These are phyloP conservation scores for Saccostrea echinata DNA, from an alignment of 1,140 invertebrate genomes.

Conservation along the genomic window DNA sequence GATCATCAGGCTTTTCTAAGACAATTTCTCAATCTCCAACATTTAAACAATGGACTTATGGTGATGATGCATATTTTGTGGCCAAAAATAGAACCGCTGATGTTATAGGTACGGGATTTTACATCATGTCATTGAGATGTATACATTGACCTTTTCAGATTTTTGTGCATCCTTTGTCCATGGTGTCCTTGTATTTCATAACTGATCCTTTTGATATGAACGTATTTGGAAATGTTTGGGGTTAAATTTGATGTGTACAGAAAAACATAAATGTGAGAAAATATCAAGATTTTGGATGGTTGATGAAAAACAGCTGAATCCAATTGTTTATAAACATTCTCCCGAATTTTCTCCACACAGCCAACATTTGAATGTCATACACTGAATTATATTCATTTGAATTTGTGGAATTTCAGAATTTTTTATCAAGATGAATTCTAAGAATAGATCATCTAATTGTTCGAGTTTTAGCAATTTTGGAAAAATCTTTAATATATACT, in stretches of 20 bases:
- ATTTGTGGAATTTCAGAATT: too few species aligned
- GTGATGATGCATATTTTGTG: conserved; percentile 98
- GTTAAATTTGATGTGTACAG: too few species aligned
- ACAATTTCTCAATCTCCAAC: conserved; percentile 81
- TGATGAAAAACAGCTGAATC: background rate
- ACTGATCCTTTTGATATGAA: background rate
- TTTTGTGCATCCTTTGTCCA: background rate
- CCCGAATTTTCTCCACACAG: background rate
- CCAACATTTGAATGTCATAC: background rate
- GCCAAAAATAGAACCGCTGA: conserved; percentile 91
- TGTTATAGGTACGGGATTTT: conserved; percentile 89
- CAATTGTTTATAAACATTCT: background rate
- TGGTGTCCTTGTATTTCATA: background rate
- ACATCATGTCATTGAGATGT: conserved; percentile 4
- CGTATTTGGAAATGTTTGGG: too few species aligned
- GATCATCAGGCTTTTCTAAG: conserved; percentile 77
- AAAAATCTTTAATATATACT: too few species aligned
- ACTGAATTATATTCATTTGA: too few species aligned
- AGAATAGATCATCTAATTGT: too few species aligned
- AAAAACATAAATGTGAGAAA: background rate
- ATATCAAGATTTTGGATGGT: background rate
- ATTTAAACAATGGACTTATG: conserved; percentile 91
- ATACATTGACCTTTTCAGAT: conserved; percentile 4
- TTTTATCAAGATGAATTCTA: too few species aligned
- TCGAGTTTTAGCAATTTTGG: too few species aligned